Conservation (phyloP, 2,888 invertebrate species). For the Spodoptera picta region DNA sequence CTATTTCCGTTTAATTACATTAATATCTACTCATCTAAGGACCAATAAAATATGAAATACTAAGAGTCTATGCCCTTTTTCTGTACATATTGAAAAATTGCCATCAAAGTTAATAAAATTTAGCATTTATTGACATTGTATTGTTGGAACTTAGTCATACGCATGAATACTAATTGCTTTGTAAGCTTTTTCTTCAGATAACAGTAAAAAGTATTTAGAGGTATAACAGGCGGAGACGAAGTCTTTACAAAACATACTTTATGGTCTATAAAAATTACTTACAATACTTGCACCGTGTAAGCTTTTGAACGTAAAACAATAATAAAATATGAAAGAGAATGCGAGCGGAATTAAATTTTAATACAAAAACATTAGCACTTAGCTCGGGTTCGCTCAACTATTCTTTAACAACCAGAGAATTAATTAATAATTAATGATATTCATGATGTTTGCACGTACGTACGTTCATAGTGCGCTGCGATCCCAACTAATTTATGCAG, state of each 20-base stretch:
- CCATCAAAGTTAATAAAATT: too few relatives aligned
- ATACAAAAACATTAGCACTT: constrained; percentile 40
- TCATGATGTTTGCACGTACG: constrained; percentile 54
- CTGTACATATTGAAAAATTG: too few relatives aligned
- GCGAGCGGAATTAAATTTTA: constrained; percentile 22
- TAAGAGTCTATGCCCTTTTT: not conserved
- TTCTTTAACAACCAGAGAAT: constrained; percentile 39
- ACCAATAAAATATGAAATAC: too few relatives aligned
- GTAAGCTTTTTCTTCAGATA: too few relatives aligned
- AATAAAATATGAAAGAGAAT: constrained; percentile 11
- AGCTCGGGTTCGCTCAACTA: constrained; percentile 41
- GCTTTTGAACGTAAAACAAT: too few relatives aligned
- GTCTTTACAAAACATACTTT: too few relatives aligned
- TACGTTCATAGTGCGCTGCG: constrained; percentile 40
- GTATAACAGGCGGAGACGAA: too few relatives aligned
- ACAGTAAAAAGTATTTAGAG: too few relatives aligned
- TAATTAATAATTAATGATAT: constrained; percentile 60
- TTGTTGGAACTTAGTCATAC: too few relatives aligned
- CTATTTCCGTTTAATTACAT: not conserved
- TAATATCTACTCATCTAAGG: constrained; percentile 5
- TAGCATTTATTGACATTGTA: too few relatives aligned
- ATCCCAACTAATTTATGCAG: constrained; percentile 72
- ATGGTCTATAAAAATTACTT: too few relatives aligned
- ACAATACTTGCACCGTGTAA: not conserved
- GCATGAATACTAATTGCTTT: too few relatives aligned